Percentiles rank a stretch among this genome's conserved stretches.
These are phyloP conservation scores for Pristionchus japonicus DNA, from an alignment of 2,888 invertebrate species.

Conservation along the genomic window DNA sequence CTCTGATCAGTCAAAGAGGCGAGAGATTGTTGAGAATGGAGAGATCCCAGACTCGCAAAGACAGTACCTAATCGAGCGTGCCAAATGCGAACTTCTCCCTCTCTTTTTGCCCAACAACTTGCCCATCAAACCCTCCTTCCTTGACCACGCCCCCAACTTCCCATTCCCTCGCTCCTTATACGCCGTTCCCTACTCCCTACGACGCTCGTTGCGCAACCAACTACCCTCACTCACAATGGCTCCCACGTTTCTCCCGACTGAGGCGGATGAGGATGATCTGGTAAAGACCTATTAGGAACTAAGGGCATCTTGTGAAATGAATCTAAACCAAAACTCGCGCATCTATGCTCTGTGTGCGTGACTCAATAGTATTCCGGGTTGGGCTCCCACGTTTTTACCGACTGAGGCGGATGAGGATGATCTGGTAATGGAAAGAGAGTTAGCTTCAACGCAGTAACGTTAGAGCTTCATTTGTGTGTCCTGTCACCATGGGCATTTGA, in stretches of 20 bases:
- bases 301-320: too few relatives aligned
- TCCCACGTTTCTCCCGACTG: conserved; percentile 11
- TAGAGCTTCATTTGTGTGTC: too few relatives aligned
- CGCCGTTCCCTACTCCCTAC: not conserved
- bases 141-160: not conserved
- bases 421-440: too few relatives aligned
- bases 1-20: not conserved
- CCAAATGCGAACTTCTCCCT: not conserved
- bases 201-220: too few relatives aligned
- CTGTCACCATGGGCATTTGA: too few relatives aligned
- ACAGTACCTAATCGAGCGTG: not conserved
- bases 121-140: not conserved
- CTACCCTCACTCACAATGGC: not conserved
- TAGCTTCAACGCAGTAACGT: too few relatives aligned
- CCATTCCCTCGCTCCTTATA: not conserved
- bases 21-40: not conserved
- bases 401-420: conserved; percentile 17
- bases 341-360: too few relatives aligned
- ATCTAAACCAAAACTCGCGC: too few relatives aligned
- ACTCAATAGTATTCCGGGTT: too few relatives aligned
- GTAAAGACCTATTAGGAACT: too few relatives aligned
- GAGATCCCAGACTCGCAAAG: too few relatives aligned
- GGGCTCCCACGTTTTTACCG: conserved; percentile 21
- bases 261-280: conserved; percentile 27
- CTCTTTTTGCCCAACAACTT: not conserved